A percentile compares a stretch with the other conserved stretches of the same genome.
phyloP scores from a whole-genome alignment of 2,888 invertebrate species.

The Hirudinaria manillensis region DNA sequence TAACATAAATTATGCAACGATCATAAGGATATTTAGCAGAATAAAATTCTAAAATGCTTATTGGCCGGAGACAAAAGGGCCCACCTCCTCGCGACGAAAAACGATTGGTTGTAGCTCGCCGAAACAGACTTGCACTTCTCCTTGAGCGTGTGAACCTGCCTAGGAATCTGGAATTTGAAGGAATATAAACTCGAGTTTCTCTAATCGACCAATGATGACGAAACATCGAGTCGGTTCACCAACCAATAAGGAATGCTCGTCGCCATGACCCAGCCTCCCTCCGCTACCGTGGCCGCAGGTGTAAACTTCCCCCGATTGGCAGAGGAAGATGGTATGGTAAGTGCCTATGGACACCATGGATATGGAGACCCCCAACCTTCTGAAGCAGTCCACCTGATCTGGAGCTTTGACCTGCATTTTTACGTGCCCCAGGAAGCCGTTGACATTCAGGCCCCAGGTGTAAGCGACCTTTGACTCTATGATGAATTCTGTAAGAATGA shows the following conservation, averaged over 20 bases:
- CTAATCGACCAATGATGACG: too few species aligned
- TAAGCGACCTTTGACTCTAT: conserved; percentile 64
- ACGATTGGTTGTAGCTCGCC: conserved; percentile 65
- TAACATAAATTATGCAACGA: neutral
- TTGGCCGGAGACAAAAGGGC: neutral
- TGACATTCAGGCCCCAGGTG: conserved; percentile 78
- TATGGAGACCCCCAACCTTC: neutral
- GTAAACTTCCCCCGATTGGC: conserved; percentile 61
- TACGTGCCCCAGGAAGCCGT: conserved; percentile 71
- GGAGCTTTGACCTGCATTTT: conserved; percentile 46
- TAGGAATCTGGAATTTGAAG: conserved; percentile 45
- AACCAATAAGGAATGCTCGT: conserved; percentile 54
- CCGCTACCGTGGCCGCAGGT: conserved; percentile 76
- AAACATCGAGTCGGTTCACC: neutral
- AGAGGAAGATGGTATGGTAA: conserved; percentile 70
- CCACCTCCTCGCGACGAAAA: conserved; percentile 59
- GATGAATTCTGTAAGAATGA: conserved; percentile 24
- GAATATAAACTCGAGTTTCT: too few species aligned
- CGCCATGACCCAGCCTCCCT: conserved; percentile 68
- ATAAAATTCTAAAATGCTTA: neutral
- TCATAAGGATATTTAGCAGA: neutral
- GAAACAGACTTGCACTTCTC: conserved; percentile 54
- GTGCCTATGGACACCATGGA: conserved; percentile 62
- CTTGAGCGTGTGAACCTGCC: conserved; percentile 44
- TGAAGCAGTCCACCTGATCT: conserved; percentile 57